phyloP scores from a whole-genome alignment of 1,140 invertebrate genomes.

The Aporrectodea caliginosa region DNA sequence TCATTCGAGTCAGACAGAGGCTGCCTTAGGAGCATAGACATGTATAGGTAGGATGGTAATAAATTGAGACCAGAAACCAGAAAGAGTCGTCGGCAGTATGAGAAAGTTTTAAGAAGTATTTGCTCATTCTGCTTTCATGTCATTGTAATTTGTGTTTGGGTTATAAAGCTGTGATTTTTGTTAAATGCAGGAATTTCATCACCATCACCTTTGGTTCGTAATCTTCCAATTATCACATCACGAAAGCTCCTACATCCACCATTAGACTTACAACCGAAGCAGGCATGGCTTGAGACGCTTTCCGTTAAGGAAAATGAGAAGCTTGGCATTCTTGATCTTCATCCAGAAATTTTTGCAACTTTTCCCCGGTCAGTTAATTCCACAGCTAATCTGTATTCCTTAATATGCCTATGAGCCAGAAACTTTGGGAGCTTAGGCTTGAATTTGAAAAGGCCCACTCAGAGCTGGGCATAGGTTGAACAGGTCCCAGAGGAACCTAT shows the following conservation, averaged over 20 bases:
- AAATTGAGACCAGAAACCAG: background rate
- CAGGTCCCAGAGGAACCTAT: no score
- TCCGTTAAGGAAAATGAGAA: constrained; percentile 74
- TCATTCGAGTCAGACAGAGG: no score
- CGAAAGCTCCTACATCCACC: background rate
- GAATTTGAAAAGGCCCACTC: no score
- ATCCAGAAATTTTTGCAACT: constrained; percentile 79
- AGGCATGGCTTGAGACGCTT: constrained; percentile 90
- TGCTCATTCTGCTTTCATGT: background rate
- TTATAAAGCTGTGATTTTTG: no score
- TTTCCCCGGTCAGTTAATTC: constrained; percentile 65
- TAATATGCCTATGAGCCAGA: no score
- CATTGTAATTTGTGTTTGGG: no score
- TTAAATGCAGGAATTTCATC: no score
- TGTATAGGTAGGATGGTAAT: background rate
- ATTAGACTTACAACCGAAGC: constrained; percentile 57
- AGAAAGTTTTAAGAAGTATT: background rate
- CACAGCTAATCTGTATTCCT: no score
- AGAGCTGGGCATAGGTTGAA: no score
- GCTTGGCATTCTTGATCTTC: constrained; percentile 77
- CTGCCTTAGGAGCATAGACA: no score
- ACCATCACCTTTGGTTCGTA: background rate
- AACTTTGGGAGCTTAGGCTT: no score
- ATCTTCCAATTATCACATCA: background rate
- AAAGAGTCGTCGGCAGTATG: background rate